Evolutionary conservation across 2,888 invertebrate species (phyloP), one percentile per base, ranked within the genome.

Genomic region (Pyrocoelia pectoralis): DNA sequence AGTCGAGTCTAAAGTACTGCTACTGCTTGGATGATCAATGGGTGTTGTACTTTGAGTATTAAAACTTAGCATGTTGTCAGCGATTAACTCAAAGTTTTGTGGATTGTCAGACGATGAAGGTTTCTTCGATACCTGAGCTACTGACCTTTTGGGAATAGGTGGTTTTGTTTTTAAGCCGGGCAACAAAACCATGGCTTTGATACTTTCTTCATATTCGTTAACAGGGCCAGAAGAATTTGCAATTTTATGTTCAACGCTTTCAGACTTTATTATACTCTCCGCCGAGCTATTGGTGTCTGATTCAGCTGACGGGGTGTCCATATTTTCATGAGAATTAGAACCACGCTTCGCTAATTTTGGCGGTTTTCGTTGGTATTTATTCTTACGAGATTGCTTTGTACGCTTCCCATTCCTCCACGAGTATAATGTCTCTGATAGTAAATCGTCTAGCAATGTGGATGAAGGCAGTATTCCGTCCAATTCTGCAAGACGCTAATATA

Each of bases 141-240:
- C 72, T 1, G 69, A 48, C 70, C 75, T 77, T 66, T 72, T 77
- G 2, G 80, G 80, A 28, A 81, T 56, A 2, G 81, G 81, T 6
- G 81, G 81, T 70, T 81, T 81, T 0, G 76, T 67, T 56, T 72
- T 74, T 46, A 81, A 60, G 9, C 80, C 80, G 2, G 81, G 80
- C 19, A 70, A 58, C 60, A 80, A 66, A 54, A 66, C 46, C 48
- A 69, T 71, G 9, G 46, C 15, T 49, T 59, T 60, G 33, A 33
- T 12, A n/a, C 9, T 41, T 15, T 17, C n/a, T 8, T 51, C 49
- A 6, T 33, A 13, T 28, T 56, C 38, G 49, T 49, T 38, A n/a
- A 33, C 9, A 10, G 33, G 9, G 6, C 24, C 6, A 6, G 24
- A 6, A 24, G 24, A 24, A 5, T 24, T 24, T 3, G 24, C 24